Evolutionary conservation across 1,140 invertebrate species (phyloP), one percentile per base, ranked within the genome.

Genomic region (Drosophila parabipectinata): DNA sequence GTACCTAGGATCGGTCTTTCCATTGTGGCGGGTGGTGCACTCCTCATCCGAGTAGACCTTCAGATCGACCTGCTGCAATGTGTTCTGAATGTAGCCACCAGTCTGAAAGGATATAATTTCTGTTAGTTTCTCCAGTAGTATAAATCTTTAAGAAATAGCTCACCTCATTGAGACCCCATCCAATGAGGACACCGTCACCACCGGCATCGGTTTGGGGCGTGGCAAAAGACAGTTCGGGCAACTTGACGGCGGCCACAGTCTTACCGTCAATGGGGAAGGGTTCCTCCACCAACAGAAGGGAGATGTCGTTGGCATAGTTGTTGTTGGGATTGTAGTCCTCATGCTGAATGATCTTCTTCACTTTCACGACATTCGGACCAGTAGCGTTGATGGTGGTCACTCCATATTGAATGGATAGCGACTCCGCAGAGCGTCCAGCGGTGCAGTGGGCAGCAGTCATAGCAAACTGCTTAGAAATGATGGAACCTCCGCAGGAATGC

Each of bases 371-470:
- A 58, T 90, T 91, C 6, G 82, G 66, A 8, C 90, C 90, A 3
- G 15, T 18, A 0, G 83, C 12, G 26, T 8, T 68, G 12, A 80
- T 88, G 0, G 30, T 62, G 4, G 83, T 85, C 6, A 77, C 57
- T 10, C 77, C 90, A 62, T 67, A 91, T 51, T 91, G 90, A 2
- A 91, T 26, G 12, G 77, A 79, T 0, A 91, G 60, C 18, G 68
- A 48, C 0, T 0, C 10, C 1, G 88, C 56, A 0, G 10, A 57
- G 9, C 72, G 68, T 9, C 92, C 90, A 10, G 78, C 87, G 3
- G 94, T 92, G 68, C 94, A 95, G 79, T 94, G 94, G 3, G 94
- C 94, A 3, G 94, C 94, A 0, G 94, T 94, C 45, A 95, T 52
- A 12, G 93, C 93, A 21, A 93, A 93, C 9, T 92, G 81, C 3